Conservation (phyloP, 2,113 vertebrate genomes). For the Onychostoma macrolepis region DNA sequence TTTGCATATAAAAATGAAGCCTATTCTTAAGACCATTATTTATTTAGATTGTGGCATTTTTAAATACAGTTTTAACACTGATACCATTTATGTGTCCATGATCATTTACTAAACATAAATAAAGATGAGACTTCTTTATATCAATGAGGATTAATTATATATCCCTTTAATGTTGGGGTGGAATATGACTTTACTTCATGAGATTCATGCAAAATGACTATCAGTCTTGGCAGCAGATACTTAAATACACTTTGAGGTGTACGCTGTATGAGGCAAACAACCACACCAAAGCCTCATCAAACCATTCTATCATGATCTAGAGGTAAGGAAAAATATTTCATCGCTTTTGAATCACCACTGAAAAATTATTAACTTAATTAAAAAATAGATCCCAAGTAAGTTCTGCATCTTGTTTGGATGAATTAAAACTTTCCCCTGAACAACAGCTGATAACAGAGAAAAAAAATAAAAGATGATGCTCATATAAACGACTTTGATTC, state of each 20-base stretch:
- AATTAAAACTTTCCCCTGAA: constrained; percentile 15
- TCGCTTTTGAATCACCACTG: not conserved
- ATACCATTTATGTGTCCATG: not conserved
- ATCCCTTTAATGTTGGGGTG: not conserved
- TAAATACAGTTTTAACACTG: not conserved
- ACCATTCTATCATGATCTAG: not conserved
- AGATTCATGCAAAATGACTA: not conserved
- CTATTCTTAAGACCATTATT: not conserved
- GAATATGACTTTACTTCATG: not conserved
- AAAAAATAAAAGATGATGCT: not conserved
- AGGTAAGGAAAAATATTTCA: not conserved
- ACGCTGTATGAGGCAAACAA: not conserved
- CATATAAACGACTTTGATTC: not conserved
- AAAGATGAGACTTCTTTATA: not conserved
- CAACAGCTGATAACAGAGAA: not conserved
- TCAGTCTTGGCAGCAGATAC: not conserved
- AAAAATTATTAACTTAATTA: not conserved
- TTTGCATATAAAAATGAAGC: not conserved
- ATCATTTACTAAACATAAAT: not conserved
- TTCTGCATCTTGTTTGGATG: not conserved
- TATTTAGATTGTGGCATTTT: not conserved
- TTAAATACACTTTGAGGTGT: not conserved
- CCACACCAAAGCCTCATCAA: not conserved
- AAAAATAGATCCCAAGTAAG: not conserved
- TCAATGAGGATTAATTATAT: not conserved